Percentiles rank a stretch among this genome's conserved stretches.
Evolutionary conservation across 2,113 vertebrate species (phyloP).

Genomic region (Trochalopteron elliotii): DNA sequence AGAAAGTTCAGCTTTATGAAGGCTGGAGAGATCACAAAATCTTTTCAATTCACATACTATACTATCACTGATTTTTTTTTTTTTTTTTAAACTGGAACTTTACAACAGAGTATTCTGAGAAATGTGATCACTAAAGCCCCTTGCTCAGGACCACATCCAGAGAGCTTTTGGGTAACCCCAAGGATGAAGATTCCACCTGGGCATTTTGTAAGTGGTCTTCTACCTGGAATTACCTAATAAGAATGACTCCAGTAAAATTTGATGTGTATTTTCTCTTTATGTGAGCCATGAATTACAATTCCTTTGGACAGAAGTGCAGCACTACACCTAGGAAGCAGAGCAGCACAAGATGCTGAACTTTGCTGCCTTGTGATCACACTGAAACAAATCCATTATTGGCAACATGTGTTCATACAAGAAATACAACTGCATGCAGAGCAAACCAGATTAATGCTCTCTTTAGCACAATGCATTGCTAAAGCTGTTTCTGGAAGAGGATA

Average conservation of each 20-base stretch:
- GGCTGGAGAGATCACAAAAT: neutral
- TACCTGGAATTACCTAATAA: neutral
- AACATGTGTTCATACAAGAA: neutral
- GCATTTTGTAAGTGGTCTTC: neutral
- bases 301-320: neutral
- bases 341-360: neutral
- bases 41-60: neutral
- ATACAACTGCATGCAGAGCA: neutral
- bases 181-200: neutral
- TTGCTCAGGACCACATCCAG: neutral
- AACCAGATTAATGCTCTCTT: neutral
- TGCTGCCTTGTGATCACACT: neutral
- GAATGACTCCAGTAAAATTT: neutral
- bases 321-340: neutral
- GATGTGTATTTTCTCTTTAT: neutral
- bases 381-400: constrained; percentile 36
- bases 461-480: neutral
- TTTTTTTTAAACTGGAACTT: neutral
- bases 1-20: neutral
- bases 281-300: neutral
- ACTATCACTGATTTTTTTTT: neutral
- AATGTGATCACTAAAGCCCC: neutral
- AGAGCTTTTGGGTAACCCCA: neutral
- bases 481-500: neutral
- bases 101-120: neutral